phyloP scores from a whole-genome alignment of 2,797 vertebrate genomes.

The Neoniphon sammara region DNA sequence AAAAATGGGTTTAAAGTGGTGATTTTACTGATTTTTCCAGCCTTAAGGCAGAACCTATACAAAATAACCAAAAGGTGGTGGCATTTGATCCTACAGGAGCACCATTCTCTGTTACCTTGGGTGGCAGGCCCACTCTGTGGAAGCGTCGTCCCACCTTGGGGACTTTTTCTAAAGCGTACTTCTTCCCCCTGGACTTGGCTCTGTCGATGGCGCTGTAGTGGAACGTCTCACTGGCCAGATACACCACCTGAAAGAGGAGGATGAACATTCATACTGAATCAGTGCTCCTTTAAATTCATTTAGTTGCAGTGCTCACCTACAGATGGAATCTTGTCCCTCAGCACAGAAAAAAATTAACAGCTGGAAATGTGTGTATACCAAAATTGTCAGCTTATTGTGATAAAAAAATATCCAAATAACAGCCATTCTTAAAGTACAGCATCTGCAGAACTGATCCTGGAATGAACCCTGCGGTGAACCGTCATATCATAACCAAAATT shows the following conservation, averaged over 20 bases:
- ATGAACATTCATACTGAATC: background rate
- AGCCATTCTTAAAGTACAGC: too few species aligned
- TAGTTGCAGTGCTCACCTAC: background rate
- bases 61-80: background rate
- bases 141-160: constrained; percentile 96
- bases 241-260: constrained; percentile 86
- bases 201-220: constrained; percentile 96
- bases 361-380: background rate
- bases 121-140: constrained; percentile 96
- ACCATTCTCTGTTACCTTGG: constrained; percentile 85
- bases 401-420: too few species aligned
- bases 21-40: background rate
- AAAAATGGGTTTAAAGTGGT: too few species aligned
- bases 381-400: background rate
- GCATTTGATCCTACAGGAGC: background rate
- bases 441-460: too few species aligned
- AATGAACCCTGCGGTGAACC: background rate
- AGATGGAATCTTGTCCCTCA: too few species aligned
- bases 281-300: background rate
- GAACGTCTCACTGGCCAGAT: constrained; percentile 96
- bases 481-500: background rate
- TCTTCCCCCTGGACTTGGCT: constrained; percentile 97
- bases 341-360: background rate
- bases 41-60: background rate
- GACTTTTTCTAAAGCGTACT: constrained; percentile 96